A percentile compares a stretch with the other conserved stretches of the same genome.
These are phyloP conservation scores for Bathynomus jamesi DNA, from an alignment of 1,140 invertebrate species.

Conservation along the genomic window DNA sequence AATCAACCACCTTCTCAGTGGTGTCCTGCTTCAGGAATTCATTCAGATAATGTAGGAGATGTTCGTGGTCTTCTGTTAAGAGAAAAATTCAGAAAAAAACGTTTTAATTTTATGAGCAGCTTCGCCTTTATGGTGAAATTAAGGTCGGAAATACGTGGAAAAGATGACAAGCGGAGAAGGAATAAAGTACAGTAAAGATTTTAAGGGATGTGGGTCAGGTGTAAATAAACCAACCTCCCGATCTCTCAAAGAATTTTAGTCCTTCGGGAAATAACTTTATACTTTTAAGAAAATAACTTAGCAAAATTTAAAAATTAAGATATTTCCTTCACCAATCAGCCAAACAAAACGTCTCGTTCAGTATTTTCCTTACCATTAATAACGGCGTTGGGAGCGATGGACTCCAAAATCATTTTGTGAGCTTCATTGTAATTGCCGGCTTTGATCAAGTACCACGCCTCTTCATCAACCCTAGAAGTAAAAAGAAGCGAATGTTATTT, in stretches of 20 bases:
- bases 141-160: too few relatives aligned
- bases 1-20: conserved; percentile 40
- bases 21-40: conserved; percentile 13
- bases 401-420: conserved; percentile 17
- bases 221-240: too few relatives aligned
- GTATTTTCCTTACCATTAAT: conserved; percentile 26
- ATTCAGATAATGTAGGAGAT: conserved; percentile 43
- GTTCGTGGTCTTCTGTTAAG: conserved; percentile 55
- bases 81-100: conserved; percentile 6
- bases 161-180: too few relatives aligned
- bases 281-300: too few relatives aligned
- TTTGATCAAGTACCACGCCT: conserved; percentile 16
- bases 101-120: conserved; percentile 18
- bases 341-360: too few relatives aligned
- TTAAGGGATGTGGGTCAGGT: too few relatives aligned
- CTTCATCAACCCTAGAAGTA: conserved; percentile 5
- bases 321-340: too few relatives aligned
- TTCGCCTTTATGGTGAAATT: too few relatives aligned
- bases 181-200: too few relatives aligned
- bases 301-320: too few relatives aligned
- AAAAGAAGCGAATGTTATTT: neutral
- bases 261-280: too few relatives aligned
- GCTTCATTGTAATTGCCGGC: neutral
- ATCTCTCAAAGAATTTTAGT: too few relatives aligned
- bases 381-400: conserved; percentile 18